Conservation (phyloP, 2,113 vertebrate species). For the Nicator chloris region DNA sequence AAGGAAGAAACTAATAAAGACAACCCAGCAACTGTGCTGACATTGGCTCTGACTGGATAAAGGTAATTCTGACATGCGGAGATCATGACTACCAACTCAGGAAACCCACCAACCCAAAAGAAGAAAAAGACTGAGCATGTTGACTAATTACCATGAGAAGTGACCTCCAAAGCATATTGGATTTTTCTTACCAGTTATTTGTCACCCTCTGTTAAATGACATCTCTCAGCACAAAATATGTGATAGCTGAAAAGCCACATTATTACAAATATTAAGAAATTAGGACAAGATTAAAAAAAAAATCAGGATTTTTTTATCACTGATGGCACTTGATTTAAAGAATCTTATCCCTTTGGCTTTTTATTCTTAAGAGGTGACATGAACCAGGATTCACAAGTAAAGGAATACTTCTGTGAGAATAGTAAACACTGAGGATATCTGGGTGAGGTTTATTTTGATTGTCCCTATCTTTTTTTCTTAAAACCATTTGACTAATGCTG, state of each 20-base stretch:
- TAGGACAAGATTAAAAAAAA: neutral
- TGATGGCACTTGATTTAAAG: neutral
- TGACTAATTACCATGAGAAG: neutral
- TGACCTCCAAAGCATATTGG: neutral
- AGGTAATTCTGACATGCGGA: neutral
- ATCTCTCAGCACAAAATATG: neutral
- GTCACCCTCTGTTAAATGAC: neutral
- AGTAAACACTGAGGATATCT: neutral
- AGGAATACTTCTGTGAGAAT: neutral
- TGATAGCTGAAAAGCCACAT: neutral
- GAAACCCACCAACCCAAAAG: neutral
- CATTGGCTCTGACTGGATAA: neutral
- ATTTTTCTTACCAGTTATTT: neutral
- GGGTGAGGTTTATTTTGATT: neutral
- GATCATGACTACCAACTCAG: fast-evolving
- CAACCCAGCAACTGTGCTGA: neutral
- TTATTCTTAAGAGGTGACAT: neutral
- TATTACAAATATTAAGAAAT: neutral
- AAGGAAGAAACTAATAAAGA: neutral
- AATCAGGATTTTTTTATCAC: neutral
- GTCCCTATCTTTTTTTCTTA: neutral
- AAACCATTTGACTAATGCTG: neutral
- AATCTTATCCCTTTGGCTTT: neutral
- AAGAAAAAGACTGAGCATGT: neutral
- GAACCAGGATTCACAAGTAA: neutral